These are phyloP conservation scores for Drosophila ochracea DNA, from an alignment of 2,888 invertebrate species.

Conservation along the genomic window DNA sequence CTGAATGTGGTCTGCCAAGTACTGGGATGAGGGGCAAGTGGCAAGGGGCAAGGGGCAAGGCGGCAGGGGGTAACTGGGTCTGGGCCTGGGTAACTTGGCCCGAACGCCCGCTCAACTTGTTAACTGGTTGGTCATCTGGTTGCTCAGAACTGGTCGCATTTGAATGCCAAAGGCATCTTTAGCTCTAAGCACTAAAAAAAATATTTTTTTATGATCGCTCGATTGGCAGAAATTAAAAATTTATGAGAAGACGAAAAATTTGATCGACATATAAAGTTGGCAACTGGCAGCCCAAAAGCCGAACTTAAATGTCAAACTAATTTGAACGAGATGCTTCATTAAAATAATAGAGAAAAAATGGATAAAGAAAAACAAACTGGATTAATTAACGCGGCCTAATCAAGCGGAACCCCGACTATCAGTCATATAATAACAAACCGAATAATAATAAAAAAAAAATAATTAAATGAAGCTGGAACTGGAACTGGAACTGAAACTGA, in stretches of 20 bases:
- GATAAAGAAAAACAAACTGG: constrained; percentile 58
- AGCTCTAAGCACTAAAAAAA: constrained; percentile 63
- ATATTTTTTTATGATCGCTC: constrained; percentile 74
- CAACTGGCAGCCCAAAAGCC: constrained; percentile 3
- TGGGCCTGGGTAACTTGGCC: constrained; percentile 12
- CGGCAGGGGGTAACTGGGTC: neutral
- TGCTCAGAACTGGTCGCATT: constrained; percentile 49
- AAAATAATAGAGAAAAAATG: neutral
- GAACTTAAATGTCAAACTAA: constrained; percentile 79
- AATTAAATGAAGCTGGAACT: neutral
- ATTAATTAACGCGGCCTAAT: constrained; percentile 69
- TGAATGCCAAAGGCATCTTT: constrained; percentile 77
- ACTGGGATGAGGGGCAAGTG: neutral
- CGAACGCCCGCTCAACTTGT: constrained; percentile 60
- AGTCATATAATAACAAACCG: neutral
- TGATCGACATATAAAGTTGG: neutral
- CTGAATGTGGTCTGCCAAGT: constrained; percentile 33
- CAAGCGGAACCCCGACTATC: constrained; percentile 1
- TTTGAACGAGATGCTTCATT: constrained; percentile 69
- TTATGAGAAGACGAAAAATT: constrained; percentile 52
- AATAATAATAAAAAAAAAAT: neutral
- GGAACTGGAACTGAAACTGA: neutral
- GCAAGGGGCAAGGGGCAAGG: neutral
- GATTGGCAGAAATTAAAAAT: constrained; percentile 67
- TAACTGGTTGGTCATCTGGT: constrained; percentile 11